Evolutionary conservation across 2,113 vertebrate species (phyloP), one percentile per base, ranked within the genome.

Genomic region (Cynopterus brachyotis): DNA sequence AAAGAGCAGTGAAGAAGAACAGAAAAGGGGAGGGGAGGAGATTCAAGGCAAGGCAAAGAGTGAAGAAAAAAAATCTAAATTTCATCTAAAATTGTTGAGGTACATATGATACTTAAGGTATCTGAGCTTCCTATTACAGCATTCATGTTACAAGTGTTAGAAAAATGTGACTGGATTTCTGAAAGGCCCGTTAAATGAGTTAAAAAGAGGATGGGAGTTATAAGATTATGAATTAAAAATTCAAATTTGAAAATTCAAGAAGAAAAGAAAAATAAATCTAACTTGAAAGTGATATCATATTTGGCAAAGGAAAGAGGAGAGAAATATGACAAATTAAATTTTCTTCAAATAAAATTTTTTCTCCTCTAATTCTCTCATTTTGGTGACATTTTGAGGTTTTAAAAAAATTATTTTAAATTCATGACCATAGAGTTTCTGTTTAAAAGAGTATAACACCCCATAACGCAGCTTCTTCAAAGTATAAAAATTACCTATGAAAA

Each of bases 81-180:
- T 40, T 42, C 37, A 26, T 6, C 37, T 45, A 45, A 64, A 88
- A 28, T 30, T 79, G 8, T 37, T 87, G 55, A 87, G 69, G 35
- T 2, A 28, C 1, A 32, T 20, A 26, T 1, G 35, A 97, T 97
- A 96, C 95, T 97, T 96, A 96, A 92, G 96, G 37, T 96, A 92
- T 88, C 75, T 97, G 70, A 96, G 72, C 89, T 97, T 97, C 96
- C 70, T 93, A 89, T 95, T 92, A 97, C 82, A 89, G 9, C 28
- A 92, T 92, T 95, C 73, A 95, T 91, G 47, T 73, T 97, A 93
- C 95, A 94, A 97, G 97, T 95, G 97, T 95, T 91, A 67, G 89
- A 62, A 78, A 98, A 55, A 81, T 97, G 89, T 97, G 13, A 91
- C 95, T 91, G 83, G 67, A 96, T 96, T 97, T 97, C 87, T 94